A percentile compares a stretch with the other conserved stretches of the same genome.
These are phyloP conservation scores for Nymphalis io DNA, from an alignment of 1,140 invertebrate genomes.

Conservation along the genomic window DNA sequence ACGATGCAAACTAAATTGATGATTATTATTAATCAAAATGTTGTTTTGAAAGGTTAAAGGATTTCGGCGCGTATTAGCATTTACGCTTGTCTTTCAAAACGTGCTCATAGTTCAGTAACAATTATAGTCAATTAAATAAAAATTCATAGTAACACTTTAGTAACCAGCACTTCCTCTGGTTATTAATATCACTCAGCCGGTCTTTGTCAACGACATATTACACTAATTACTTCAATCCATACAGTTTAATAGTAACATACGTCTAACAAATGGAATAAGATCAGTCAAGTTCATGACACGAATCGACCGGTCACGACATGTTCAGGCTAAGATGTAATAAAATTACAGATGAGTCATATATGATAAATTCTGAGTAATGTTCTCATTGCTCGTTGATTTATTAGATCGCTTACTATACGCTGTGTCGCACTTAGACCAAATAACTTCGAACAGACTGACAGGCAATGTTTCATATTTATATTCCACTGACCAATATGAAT, in stretches of 20 bases:
- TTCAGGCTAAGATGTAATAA: constrained; percentile 53
- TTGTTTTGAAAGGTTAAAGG: not conserved
- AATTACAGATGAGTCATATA: constrained; percentile 62
- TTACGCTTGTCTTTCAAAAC: not conserved
- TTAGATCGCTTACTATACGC: constrained; percentile 39
- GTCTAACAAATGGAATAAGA: constrained; percentile 59
- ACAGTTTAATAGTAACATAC: constrained; percentile 52
- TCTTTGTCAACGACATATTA: constrained; percentile 52
- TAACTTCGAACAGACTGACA: not conserved
- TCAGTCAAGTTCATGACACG: constrained; percentile 71
- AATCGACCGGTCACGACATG: constrained; percentile 73
- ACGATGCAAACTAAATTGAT: not conserved
- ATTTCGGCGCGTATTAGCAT: not conserved
- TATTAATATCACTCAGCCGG: constrained; percentile 26
- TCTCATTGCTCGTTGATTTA: constrained; percentile 64
- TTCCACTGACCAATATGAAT: not conserved
- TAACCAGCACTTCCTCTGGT: constrained; percentile 31
- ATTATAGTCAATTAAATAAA: constrained; percentile 32
- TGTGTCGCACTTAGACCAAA: constrained; percentile 16
- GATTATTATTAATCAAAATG: not conserved
- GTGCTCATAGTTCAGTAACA: constrained; percentile 13
- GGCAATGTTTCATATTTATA: not conserved
- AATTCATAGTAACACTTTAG: constrained; percentile 28
- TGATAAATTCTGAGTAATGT: constrained; percentile 49
- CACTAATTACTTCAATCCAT: constrained; percentile 58